Base-by-base conservation (phyloP, 2,797 vertebrate genomes). In the Pelobates cultripes region DNA sequence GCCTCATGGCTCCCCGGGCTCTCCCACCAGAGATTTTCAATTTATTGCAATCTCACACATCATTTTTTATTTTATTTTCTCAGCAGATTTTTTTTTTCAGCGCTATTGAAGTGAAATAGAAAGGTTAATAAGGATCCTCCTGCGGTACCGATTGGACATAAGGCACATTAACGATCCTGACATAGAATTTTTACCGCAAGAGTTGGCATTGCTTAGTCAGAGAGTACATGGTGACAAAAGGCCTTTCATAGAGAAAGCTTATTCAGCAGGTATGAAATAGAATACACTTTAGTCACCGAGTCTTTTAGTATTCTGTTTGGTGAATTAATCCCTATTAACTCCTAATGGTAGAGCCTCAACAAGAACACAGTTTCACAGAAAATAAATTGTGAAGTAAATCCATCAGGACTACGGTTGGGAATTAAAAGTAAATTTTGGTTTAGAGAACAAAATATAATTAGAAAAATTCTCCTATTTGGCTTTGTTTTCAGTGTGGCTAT, bases 141-240 rank as follows among this genome's bases (percentile, higher is more conserved):
- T 64, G 61, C 5, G 70, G 73, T 61, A 12, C 64, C 42, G 42
- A 70, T 66, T 8, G 63, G 43, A 61, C 53, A 81, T 81, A 70
- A 75, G 41, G 41, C 63, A 45, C 42, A 42, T 43, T 70, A 75
- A 70, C 42, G 66, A 75, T 55, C 73, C 61, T 6, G n/a, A 9
- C n/a, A 0, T 51, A 7, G 44, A n/a, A 72, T 60, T 69, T 43
- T 53, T 8, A 41, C 40, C 3, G 40, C 4, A 13, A 63, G 47
- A 51, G 41, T 60, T 60, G 10, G 10, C 12, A 13, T 53, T 69
- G 55, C 43, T 70, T 75, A 66, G 79, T 81, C 66, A 75, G 43
- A 51, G 55, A 63, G 53, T 66, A 75, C 79, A 51, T 4, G 0
- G 13, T 60, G 79, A 61, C 42, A 68, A 45, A 53, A n/a, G 17